These are phyloP conservation scores for Nasonia vitripennis DNA, from an alignment of 1,140 invertebrate species.

Conservation along the genomic window DNA sequence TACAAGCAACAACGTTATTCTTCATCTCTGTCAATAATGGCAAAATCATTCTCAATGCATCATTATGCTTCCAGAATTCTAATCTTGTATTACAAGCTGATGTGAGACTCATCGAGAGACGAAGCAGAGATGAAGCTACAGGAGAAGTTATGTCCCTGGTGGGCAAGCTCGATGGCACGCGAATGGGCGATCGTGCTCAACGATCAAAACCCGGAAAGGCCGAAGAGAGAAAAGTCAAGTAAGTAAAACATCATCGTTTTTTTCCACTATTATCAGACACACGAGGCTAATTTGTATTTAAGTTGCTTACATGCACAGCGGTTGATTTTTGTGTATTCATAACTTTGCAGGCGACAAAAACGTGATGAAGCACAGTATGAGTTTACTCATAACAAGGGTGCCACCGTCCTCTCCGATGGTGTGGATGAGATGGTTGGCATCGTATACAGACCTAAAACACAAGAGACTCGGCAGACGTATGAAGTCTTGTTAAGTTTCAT, in stretches of 20 bases:
- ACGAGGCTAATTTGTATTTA: too few relatives aligned
- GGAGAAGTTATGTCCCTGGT: constrained; percentile 97
- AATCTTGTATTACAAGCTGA: constrained; percentile 99
- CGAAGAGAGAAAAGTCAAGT: constrained; percentile 95
- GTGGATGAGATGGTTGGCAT: constrained; percentile 96
- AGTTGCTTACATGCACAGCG: too few relatives aligned
- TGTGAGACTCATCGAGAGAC: constrained; percentile 96
- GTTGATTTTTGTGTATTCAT: too few relatives aligned
- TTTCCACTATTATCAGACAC: too few relatives aligned
- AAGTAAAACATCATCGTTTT: constrained; percentile 65
- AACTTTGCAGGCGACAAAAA: constrained; percentile 82
- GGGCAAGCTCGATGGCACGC: constrained; percentile 92
- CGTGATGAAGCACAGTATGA: constrained; percentile 95
- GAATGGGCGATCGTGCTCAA: constrained; percentile 97
- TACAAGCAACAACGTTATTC: neutral
- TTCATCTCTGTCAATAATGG: too few relatives aligned
- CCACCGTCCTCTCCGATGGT: constrained; percentile 90
- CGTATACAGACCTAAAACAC: constrained; percentile 96
- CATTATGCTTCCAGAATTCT: constrained; percentile 88
- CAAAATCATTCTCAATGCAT: neutral
- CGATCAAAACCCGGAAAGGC: constrained; percentile 90
- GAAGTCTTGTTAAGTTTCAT: constrained; percentile 97
- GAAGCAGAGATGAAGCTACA: constrained; percentile 98
- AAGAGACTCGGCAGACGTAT: constrained; percentile 98
- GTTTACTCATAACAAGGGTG: constrained; percentile 91